These are phyloP conservation scores for Monopis laevigella DNA, from an alignment of 2,888 invertebrate species.

Conservation along the genomic window DNA sequence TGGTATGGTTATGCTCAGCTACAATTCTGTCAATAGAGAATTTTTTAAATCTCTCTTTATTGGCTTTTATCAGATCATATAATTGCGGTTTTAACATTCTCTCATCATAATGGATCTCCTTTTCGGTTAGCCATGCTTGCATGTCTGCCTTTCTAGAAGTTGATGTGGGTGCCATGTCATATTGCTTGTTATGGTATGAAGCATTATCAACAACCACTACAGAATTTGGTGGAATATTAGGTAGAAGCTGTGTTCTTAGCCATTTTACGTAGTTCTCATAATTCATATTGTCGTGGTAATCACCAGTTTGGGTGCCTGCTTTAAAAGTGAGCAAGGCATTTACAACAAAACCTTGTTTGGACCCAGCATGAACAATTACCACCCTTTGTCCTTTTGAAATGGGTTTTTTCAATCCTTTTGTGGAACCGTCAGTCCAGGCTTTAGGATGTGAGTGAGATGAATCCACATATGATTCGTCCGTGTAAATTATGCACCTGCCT, in stretches of 20 bases:
- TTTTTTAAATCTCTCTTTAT: constrained; percentile 19
- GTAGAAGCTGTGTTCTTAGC: constrained; percentile 23
- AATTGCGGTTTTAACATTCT: constrained; percentile 20
- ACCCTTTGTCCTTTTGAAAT: constrained; percentile 22
- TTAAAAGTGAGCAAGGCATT: constrained; percentile 21
- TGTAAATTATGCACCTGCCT: constrained; percentile 17
- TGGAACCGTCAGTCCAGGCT: constrained; percentile 7
- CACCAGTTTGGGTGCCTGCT: constrained; percentile 22
- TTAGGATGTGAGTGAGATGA: constrained; percentile 1
- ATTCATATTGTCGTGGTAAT: constrained; percentile 29
- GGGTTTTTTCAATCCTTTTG: constrained; percentile 18
- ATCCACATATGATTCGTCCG: constrained; percentile 15
- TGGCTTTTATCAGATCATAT: constrained; percentile 19
- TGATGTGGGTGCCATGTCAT: constrained; percentile 19
- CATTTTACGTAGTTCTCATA: constrained; percentile 24
- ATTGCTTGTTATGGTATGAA: constrained; percentile 24
- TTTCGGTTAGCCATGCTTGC: constrained; percentile 22
- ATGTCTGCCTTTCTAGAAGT: constrained; percentile 21
- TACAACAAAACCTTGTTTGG: constrained; percentile 16
- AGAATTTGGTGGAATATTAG: constrained; percentile 23
- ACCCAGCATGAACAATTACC: constrained; percentile 18
- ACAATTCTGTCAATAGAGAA: constrained; percentile 20
- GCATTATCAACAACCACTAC: constrained; percentile 24
- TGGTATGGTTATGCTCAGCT: constrained; percentile 14
- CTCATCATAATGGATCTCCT: constrained; percentile 18